Percentiles rank a stretch among this genome's conserved stretches.
phyloP scores from a whole-genome alignment of 2,888 invertebrate genomes.

The Abrostola tripartita region DNA sequence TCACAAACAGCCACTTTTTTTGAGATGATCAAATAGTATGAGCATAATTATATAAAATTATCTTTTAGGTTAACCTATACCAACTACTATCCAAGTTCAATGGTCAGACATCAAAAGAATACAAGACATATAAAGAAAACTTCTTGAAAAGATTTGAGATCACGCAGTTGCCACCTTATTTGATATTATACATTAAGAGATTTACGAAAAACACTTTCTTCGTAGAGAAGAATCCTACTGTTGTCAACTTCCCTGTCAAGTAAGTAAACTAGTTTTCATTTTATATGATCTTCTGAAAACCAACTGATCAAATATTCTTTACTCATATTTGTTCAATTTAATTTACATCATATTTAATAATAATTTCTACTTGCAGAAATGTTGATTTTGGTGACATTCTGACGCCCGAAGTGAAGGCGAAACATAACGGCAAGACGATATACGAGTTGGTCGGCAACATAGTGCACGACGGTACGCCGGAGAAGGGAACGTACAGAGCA shows the following conservation, averaged over 20 bases:
- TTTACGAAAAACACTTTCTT: conserved; percentile 99
- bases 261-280: conserved; percentile 86
- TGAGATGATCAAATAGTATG: neutral
- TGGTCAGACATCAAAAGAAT: conserved; percentile 98
- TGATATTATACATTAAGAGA: conserved; percentile 98
- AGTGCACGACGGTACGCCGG: conserved; percentile 99
- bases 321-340: neutral
- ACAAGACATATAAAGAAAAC: conserved; percentile 99
- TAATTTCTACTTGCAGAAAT: conserved; percentile 91
- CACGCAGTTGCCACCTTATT: conserved; percentile 96
- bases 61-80: conserved; percentile 95
- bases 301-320: no score
- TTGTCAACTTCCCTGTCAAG: conserved; percentile 99
- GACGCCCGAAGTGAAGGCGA: conserved; percentile 93
- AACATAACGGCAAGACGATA: conserved; percentile 93
- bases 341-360: no score
- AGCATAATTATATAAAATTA: neutral
- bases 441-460: conserved; percentile 99
- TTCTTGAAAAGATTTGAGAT: conserved; percentile 99
- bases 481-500: conserved; percentile 97
- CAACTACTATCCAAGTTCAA: conserved; percentile 98
- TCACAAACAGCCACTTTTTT: neutral
- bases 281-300: neutral
- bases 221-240: conserved; percentile 99
- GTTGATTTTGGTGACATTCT: conserved; percentile 99